A percentile compares a stretch with the other conserved stretches of the same genome.
These are phyloP conservation scores for Artemia sp. DNA, from an alignment of 2,888 invertebrate species.

Conservation along the genomic window DNA sequence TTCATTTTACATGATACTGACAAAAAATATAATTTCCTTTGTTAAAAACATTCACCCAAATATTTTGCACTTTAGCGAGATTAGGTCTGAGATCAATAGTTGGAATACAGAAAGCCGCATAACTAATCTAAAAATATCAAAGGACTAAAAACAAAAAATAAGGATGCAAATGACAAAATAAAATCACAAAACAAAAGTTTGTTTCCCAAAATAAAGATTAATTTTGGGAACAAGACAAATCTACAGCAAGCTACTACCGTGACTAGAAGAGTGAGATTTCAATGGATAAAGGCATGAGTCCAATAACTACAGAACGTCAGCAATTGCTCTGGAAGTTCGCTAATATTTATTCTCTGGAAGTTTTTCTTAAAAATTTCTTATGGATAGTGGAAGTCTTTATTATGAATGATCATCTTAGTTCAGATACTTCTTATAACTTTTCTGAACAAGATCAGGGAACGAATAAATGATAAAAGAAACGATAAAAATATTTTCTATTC, in stretches of 20 bases:
- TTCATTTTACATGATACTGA: background rate
- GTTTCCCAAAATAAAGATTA: constrained; percentile 1
- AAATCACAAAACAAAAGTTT: background rate
- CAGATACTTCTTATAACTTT: too few relatives aligned
- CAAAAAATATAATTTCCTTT: constrained; percentile 10
- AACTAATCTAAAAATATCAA: background rate
- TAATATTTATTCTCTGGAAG: too few relatives aligned
- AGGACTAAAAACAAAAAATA: background rate
- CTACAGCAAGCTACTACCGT: constrained; percentile 10
- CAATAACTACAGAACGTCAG: too few relatives aligned
- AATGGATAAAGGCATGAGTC: too few relatives aligned
- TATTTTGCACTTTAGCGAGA: background rate
- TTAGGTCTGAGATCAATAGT: background rate
- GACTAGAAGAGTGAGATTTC: too few relatives aligned
- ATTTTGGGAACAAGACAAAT: background rate
- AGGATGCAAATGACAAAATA: background rate
- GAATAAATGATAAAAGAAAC: too few relatives aligned
- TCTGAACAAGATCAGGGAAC: too few relatives aligned
- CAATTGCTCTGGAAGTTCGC: too few relatives aligned
- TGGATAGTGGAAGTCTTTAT: too few relatives aligned
- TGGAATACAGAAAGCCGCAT: constrained; percentile 16
- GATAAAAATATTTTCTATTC: too few relatives aligned
- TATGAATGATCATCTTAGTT: too few relatives aligned
- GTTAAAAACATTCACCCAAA: background rate
- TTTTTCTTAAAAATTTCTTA: too few relatives aligned